Evolutionary conservation across 2,113 vertebrate species (phyloP), one percentile per base, ranked within the genome.

Genomic region (Dinomys branickii): DNA sequence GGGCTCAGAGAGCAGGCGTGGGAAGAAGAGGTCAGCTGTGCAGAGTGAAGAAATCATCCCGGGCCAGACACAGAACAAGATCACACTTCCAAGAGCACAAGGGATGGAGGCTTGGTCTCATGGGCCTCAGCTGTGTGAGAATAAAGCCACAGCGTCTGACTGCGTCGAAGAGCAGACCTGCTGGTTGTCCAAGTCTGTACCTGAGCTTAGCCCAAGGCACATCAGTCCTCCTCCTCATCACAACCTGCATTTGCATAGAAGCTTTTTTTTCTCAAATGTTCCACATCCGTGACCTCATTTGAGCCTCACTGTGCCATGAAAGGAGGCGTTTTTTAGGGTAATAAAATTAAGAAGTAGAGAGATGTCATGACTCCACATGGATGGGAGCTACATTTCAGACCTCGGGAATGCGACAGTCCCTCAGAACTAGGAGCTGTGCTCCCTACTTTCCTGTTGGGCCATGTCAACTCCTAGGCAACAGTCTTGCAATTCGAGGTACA

Each of bases 241-340:
- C 69, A 85, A 24, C 87, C 84, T 38, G 13, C 30, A 54, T 90
- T 71, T 28, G 56, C 90, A 81, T 11, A 84, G 88, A 85, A 54
- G 13, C 22, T 61, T 85, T 83, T 56, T 82, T 82, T 52, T 35
- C 9, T 33, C 73, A 80, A 91, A 67, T 0, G 0, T 82, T 84
- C 61, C 92, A n/a, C 59, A 91, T 94, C 78, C 30, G 2, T 88
- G 69, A 82, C 88, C 56, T 87, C 52, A 17, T 94, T 89, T 90
- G 63, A 94, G 69, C 80, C 56, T 63, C 35, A 3, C 47, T 6
- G 20, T 82, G 88, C 78, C 38, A 50, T 78, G 28, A 78, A 30
- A 30, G 26, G 85, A 82, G 44, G 13, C 1, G 10, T 33, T 78
- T 56, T 84, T 52, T 63, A 41, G 87, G 54, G 33, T 41, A 86